Evolutionary conservation across 2,888 invertebrate genomes (phyloP), one percentile per base, ranked within the genome.

Genomic region (Cataglyphis altisquamis): DNA sequence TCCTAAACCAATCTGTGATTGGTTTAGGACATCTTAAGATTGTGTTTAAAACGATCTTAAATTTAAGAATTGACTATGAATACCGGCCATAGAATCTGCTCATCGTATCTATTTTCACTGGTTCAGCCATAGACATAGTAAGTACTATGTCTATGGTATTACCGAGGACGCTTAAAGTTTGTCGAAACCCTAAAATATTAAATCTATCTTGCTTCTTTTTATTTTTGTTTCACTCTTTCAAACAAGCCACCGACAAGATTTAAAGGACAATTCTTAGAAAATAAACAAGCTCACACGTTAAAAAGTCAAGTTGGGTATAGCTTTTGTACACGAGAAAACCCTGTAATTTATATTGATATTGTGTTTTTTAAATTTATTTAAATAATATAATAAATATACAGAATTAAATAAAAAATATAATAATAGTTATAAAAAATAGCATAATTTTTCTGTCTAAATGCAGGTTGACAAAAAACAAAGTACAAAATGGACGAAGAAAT

Each of bases 401-500:
- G 10, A 21, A 18, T 29, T 12, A 4, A 25, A 60, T 45, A 70
- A 21, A 29, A 57, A 36, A 18, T 32, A 57, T 0, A 39, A 39
- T 8, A 1, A n/a, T 55, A 55, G 15, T 52, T 77, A 55, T 45
- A 39, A 60, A 70, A 45, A 9, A 80, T 25, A 12, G 41, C 6
- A 12, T 39, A n/a, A 41, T 82, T 63, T 84, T 66, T 82, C 63
- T 88, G 63, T 90, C 63, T 87, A 55, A 81, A 72, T 32, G 25
- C 81, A 90, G 89, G 85, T 87, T 80, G 86, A 84, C 66, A 84
- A 86, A 73, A 67, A 62, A 64, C 84, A 64, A 29, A 85, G 67
- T 84, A 66, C 88, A 91, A 85, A 82, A 93, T 93, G 92, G 95
- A 95, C 85, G 95, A 96, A 72, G 97, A 97, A 29, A 29, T 29